phyloP scores from a whole-genome alignment of 1,140 invertebrate species.

The Ganaspis sp. region DNA sequence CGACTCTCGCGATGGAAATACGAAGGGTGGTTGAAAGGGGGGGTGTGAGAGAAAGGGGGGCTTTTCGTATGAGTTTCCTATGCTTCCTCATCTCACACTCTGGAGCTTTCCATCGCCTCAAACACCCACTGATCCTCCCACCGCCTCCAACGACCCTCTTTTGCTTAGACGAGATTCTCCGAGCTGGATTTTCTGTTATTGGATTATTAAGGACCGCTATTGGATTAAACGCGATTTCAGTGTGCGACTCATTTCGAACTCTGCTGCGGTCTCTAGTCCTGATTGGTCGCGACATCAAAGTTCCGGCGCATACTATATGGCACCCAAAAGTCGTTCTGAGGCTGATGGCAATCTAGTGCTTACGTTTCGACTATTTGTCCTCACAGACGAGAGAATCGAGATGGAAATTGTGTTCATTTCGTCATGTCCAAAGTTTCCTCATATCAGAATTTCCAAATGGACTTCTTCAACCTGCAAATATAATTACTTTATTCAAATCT shows the following conservation, averaged over 20 bases:
- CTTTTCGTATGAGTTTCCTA: constrained; percentile 39
- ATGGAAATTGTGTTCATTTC: constrained; percentile 17
- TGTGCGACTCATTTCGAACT: constrained; percentile 68
- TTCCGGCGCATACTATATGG: constrained; percentile 36
- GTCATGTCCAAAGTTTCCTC: background rate
- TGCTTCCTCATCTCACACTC: constrained; percentile 50
- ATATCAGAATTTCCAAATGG: background rate
- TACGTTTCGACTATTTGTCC: constrained; percentile 13
- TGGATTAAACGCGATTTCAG: constrained; percentile 72
- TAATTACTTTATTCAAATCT: background rate
- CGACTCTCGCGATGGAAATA: constrained; percentile 65
- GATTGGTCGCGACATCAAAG: constrained; percentile 51
- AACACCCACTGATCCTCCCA: constrained; percentile 47
- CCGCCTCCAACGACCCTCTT: constrained; percentile 46
- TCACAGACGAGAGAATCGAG: background rate
- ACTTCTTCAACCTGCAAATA: background rate
- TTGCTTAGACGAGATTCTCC: constrained; percentile 69
- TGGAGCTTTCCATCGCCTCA: constrained; percentile 32
- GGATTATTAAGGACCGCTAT: constrained; percentile 75
- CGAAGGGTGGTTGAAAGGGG: constrained; percentile 52
- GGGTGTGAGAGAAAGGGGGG: constrained; percentile 43
- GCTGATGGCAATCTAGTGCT: constrained; percentile 6
- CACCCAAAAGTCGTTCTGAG: background rate
- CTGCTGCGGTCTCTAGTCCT: constrained; percentile 40
- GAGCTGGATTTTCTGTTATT: constrained; percentile 67